A percentile compares a stretch with the other conserved stretches of the same genome.
Evolutionary conservation across 2,113 vertebrate genomes (phyloP).

Genomic region (Fregetta grallaria): DNA sequence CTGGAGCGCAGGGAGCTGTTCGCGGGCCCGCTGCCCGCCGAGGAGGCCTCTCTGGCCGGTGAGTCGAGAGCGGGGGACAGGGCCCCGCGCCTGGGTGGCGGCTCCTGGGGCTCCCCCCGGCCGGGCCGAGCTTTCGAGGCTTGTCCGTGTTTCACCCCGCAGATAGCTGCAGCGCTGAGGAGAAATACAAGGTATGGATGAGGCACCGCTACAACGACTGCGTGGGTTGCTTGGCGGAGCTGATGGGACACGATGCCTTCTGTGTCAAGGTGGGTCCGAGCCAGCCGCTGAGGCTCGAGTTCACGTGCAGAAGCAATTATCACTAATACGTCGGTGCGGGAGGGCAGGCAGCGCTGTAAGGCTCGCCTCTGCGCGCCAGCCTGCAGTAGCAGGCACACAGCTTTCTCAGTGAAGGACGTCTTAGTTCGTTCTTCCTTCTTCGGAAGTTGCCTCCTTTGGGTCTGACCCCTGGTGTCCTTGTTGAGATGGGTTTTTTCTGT

Average conservation of each 20-base stretch:
- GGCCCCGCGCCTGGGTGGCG: background rate
- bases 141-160: background rate
- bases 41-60: constrained; percentile 56
- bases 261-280: constrained; percentile 78
- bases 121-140: rapidly evolving
- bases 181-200: constrained; percentile 90
- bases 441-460: background rate
- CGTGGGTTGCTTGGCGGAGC: constrained; percentile 76
- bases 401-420: background rate
- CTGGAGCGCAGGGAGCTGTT: constrained; percentile 82
- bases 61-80: background rate
- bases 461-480: background rate
- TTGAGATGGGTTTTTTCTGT: rapidly evolving
- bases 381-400: rapidly evolving
- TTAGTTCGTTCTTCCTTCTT: rapidly evolving
- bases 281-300: rapidly evolving
- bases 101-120: background rate
- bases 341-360: background rate
- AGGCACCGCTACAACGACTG: constrained; percentile 88
- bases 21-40: constrained; percentile 76
- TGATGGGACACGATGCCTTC: constrained; percentile 74
- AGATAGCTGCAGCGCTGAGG: constrained; percentile 73
- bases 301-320: rapidly evolving
- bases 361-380: background rate
- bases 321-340: rapidly evolving